Percentiles rank a stretch among this genome's conserved stretches.
phyloP scores from a whole-genome alignment of 1,140 invertebrate genomes.

The Teleopsis dalmanni region DNA sequence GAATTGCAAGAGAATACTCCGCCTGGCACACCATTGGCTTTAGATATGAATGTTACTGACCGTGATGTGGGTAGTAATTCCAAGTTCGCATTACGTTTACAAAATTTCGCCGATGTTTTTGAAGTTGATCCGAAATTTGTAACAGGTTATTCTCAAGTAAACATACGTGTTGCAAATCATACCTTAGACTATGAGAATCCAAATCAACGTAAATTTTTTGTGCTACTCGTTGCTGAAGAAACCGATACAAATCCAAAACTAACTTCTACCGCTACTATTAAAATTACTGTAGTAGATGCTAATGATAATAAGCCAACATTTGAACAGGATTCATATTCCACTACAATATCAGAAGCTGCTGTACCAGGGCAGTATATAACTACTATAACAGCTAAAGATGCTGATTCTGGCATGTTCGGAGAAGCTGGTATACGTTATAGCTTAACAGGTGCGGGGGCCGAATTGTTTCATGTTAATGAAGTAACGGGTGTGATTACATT shows the following conservation, averaged over 20 bases:
- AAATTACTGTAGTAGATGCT: conserved; percentile 73
- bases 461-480: conserved; percentile 74
- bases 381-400: conserved; percentile 71
- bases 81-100: conserved; percentile 65
- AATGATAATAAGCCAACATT: conserved; percentile 86
- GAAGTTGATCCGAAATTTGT: conserved; percentile 72
- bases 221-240: conserved; percentile 77
- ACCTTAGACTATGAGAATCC: conserved; percentile 84
- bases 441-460: conserved; percentile 73
- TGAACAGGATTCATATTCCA: conserved; percentile 63
- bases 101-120: conserved; percentile 74
- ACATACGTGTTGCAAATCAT: conserved; percentile 70
- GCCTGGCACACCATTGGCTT: conserved; percentile 68
- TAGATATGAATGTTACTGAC: conserved; percentile 81
- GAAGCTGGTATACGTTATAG: conserved; percentile 72
- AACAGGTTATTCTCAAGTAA: conserved; percentile 70
- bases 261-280: conserved; percentile 80
- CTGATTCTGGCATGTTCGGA: conserved; percentile 69
- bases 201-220: conserved; percentile 84
- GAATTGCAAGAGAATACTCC: conserved; percentile 75
- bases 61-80: conserved; percentile 77
- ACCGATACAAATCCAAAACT: conserved; percentile 64
- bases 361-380: conserved; percentile 61
- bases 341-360: conserved; percentile 65
- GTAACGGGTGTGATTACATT: conserved; percentile 76